A percentile compares a stretch with the other conserved stretches of the same genome.
Evolutionary conservation across 2,113 vertebrate species (phyloP).

Genomic region (Chinchilla lanigera): DNA sequence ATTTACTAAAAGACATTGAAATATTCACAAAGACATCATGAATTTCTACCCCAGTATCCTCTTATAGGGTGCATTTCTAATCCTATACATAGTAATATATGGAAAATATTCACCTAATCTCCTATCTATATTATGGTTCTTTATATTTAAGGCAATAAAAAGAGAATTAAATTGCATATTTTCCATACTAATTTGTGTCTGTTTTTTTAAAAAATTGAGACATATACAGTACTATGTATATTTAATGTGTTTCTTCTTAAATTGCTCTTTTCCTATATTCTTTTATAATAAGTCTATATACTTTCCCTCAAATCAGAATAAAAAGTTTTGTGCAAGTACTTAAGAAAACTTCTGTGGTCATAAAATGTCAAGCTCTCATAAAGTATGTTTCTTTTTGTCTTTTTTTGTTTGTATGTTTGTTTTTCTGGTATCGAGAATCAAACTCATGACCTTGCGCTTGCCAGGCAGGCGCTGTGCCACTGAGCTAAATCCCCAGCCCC

Average conservation of each 20-base stretch:
- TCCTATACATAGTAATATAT: background rate
- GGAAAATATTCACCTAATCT: conserved; percentile 70
- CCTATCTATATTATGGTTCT: conserved; percentile 36
- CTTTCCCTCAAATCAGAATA: conserved; percentile 39
- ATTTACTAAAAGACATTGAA: conserved; percentile 53
- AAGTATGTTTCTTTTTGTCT: conserved; percentile 63
- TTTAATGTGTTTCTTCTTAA: conserved; percentile 52
- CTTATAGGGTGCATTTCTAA: conserved; percentile 60
- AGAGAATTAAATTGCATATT: conserved; percentile 59
- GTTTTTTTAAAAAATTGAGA: conserved; percentile 17
- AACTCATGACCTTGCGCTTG: too few species aligned
- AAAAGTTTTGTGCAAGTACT: conserved; percentile 71
- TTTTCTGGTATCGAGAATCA: too few species aligned
- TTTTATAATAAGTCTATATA: conserved; percentile 63
- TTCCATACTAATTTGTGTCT: conserved; percentile 70
- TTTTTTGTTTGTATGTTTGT: too few species aligned
- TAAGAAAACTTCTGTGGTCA: conserved; percentile 66
- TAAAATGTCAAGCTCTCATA: conserved; percentile 68
- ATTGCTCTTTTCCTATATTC: conserved; percentile 56
- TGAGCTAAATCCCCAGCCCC: too few species aligned
- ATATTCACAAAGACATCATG: conserved; percentile 49
- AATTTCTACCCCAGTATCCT: conserved; percentile 52
- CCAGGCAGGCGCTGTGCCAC: too few species aligned
- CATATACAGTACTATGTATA: conserved; percentile 27
- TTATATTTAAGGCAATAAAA: conserved; percentile 74